Conservation (phyloP, 1,140 invertebrate species). For the Rhagoletis pomonella region DNA sequence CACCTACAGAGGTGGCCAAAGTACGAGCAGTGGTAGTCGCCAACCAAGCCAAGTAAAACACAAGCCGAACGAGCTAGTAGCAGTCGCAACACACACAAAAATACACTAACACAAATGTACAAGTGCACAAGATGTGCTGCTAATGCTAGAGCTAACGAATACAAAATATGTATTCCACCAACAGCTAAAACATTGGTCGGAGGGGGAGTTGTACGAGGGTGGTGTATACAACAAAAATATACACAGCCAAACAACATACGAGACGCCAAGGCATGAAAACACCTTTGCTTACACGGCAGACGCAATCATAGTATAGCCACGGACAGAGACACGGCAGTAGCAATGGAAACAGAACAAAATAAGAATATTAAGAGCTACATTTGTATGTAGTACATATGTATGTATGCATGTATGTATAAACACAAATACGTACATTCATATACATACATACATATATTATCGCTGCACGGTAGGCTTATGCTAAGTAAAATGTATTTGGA, state of each 20-base stretch:
- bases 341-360: conserved; percentile 8
- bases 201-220: conserved; percentile 27
- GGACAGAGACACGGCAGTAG: neutral
- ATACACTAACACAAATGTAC: conserved; percentile 22
- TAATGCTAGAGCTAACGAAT: conserved; percentile 26
- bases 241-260: conserved; percentile 10
- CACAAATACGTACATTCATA: neutral
- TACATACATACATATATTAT: neutral
- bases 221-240: neutral
- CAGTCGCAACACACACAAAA: neutral
- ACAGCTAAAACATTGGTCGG: neutral
- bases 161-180: neutral
- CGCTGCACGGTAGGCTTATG: neutral
- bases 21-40: neutral
- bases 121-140: conserved; percentile 35
- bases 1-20: neutral
- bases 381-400: neutral
- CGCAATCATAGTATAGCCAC: neutral
- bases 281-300: conserved; percentile 22
- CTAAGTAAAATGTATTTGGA: neutral
- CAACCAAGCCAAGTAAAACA: too few species aligned
- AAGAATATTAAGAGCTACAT: neutral
- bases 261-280: conserved; percentile 25
- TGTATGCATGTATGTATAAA: too few species aligned
- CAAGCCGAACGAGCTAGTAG: neutral